These are phyloP conservation scores for Brachyptera risi DNA, from an alignment of 2,888 invertebrate genomes.

Conservation along the genomic window DNA sequence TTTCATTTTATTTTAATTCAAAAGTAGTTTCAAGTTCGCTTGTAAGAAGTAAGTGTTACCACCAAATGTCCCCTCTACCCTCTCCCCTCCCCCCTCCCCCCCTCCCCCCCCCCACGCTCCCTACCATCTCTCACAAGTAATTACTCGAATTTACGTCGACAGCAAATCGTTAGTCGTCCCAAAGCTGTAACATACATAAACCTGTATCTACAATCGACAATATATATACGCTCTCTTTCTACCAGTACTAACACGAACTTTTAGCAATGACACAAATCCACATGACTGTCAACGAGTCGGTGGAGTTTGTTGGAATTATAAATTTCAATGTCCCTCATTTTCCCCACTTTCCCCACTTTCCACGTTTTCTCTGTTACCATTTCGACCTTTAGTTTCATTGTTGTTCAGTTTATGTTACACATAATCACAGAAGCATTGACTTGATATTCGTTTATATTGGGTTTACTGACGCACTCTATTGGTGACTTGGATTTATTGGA, in stretches of 20 bases:
- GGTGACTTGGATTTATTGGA: too few species aligned
- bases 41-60: constrained; percentile 1
- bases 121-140: constrained; percentile 16
- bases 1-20: constrained; percentile 4
- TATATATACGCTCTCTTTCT: not conserved
- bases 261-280: not conserved
- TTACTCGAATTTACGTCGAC: constrained; percentile 21
- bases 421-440: too few species aligned
- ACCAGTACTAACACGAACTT: not conserved
- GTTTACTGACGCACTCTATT: too few species aligned
- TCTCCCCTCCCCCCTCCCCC: not conserved
- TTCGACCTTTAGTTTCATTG: too few species aligned
- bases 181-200: not conserved
- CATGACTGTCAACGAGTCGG: not conserved
- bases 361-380: too few species aligned
- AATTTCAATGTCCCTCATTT: constrained; percentile 14
- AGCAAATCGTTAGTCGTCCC: constrained; percentile 15
- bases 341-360: too few species aligned
- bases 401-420: too few species aligned
- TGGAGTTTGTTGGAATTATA: constrained; percentile 8
- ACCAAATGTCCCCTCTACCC: not conserved
- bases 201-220: constrained; percentile 3
- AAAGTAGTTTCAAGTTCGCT: not conserved
- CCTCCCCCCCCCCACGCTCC: not conserved
- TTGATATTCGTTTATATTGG: too few species aligned